A percentile compares a stretch with the other conserved stretches of the same genome.
Evolutionary conservation across 2,113 vertebrate species (phyloP).

Genomic region (Recurvirostra avosetta): DNA sequence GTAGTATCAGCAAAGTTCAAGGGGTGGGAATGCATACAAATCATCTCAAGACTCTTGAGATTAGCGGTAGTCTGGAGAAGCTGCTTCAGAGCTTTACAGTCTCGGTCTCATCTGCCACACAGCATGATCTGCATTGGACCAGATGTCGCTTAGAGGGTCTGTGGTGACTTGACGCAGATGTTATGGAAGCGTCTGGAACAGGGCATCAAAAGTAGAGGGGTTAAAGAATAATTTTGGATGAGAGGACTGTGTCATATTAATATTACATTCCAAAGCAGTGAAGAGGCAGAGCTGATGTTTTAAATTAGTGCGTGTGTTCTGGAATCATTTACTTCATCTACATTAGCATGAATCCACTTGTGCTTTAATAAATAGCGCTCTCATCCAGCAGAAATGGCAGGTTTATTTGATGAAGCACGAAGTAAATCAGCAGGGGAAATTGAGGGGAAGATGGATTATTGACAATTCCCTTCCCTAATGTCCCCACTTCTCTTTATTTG

Average conservation of each 20-base stretch:
- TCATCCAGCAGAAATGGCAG: conserved; percentile 11
- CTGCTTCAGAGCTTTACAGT: neutral
- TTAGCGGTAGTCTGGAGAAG: neutral
- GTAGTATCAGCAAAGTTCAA: neutral
- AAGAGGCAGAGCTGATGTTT: conserved; percentile 41
- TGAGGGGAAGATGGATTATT: neutral
- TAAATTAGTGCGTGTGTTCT: conserved; percentile 15
- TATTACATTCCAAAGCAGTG: conserved; percentile 35
- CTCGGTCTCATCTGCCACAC: neutral
- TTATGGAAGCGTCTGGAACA: neutral
- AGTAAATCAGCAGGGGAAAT: neutral
- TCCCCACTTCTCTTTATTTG: neutral
- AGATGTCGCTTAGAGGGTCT: conserved; percentile 1
- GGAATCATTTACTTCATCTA: conserved; percentile 35
- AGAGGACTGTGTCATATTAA: conserved; percentile 13
- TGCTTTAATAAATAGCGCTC: conserved; percentile 25
- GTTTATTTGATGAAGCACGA: conserved; percentile 39
- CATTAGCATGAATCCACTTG: conserved; percentile 30
- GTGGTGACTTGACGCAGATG: conserved; percentile 20
- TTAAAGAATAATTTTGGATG: conserved; percentile 23
- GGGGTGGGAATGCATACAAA: neutral
- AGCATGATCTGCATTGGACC: neutral
- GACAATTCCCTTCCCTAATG: neutral
- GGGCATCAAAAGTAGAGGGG: conserved; percentile 21
- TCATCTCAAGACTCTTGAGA: neutral